Evolutionary conservation across 2,888 invertebrate species (phyloP).

Genomic region (Chrysolina americana): DNA sequence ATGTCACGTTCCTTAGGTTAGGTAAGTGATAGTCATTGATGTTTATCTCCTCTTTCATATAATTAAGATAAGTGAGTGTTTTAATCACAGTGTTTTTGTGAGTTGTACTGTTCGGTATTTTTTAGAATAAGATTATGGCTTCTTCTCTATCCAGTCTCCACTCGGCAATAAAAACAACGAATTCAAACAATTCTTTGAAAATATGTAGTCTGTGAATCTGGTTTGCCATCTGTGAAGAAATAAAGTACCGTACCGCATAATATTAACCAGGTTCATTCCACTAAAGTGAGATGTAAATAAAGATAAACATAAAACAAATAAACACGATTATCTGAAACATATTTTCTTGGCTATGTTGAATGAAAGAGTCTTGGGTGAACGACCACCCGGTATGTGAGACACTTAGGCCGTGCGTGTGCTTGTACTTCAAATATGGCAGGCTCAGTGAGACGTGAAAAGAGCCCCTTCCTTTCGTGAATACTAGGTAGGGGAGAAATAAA

Average conservation of each 20-base stretch:
- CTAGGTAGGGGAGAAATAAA: constrained; percentile 37
- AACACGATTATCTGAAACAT: constrained; percentile 16
- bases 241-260: background rate
- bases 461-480: constrained; percentile 4
- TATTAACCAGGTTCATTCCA: constrained; percentile 4
- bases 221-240: background rate
- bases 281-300: background rate
- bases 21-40: no score
- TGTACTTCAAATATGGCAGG: constrained; percentile 10
- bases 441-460: constrained; percentile 7
- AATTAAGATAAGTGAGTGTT: no score
- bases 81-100: no score
- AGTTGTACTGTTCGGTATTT: no score
- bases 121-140: no score
- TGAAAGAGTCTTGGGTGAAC: background rate
- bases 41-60: no score
- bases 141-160: no score
- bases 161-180: no score
- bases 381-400: constrained; percentile 9
- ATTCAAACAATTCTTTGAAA: background rate
- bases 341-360: background rate
- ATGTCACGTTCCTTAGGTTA: no score
- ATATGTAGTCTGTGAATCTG: background rate
- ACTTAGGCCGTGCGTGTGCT: background rate
- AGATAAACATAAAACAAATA: constrained; percentile 5